These are phyloP conservation scores for Strongylocentrotus purpuratus DNA, from an alignment of 35 echinoderm and acorn worm species.

Conservation along the genomic window DNA sequence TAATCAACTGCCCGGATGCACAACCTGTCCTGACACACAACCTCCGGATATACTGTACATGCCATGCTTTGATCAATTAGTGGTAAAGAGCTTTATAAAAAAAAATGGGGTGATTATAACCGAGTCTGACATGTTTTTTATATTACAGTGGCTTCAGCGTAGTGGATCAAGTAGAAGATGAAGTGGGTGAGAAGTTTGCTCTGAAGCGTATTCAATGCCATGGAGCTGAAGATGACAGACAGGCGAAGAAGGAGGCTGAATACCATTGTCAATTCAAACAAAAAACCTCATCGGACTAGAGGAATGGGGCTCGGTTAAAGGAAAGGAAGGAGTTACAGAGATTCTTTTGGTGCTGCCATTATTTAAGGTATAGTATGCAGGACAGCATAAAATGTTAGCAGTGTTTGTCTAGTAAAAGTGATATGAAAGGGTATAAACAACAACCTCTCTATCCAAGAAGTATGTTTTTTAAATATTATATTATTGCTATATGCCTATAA, in stretches of 20 bases:
- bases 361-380: constrained; percentile 56
- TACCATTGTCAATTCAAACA: constrained; percentile 78
- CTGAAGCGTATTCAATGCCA: constrained; percentile 92
- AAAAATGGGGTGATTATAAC: not conserved
- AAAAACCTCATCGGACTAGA: constrained; percentile 80
- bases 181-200: constrained; percentile 80
- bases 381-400: not conserved
- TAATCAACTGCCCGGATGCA: too few species aligned
- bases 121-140: not conserved
- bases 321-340: constrained; percentile 65
- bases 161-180: constrained; percentile 87
- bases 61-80: too few species aligned
- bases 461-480: too few species aligned
- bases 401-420: not conserved
- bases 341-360: constrained; percentile 79
- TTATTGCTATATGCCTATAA: too few species aligned
- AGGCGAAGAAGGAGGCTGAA: constrained; percentile 80
- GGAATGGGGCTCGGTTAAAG: constrained; percentile 61
- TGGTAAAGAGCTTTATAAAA: too few species aligned
- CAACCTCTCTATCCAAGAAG: too few species aligned
- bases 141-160: constrained; percentile 86
- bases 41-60: too few species aligned
- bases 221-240: constrained; percentile 60
- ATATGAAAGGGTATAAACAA: too few species aligned
- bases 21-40: too few species aligned